Conservation (phyloP, 2,113 vertebrate species). For the Potamarius usumacintae region DNA sequence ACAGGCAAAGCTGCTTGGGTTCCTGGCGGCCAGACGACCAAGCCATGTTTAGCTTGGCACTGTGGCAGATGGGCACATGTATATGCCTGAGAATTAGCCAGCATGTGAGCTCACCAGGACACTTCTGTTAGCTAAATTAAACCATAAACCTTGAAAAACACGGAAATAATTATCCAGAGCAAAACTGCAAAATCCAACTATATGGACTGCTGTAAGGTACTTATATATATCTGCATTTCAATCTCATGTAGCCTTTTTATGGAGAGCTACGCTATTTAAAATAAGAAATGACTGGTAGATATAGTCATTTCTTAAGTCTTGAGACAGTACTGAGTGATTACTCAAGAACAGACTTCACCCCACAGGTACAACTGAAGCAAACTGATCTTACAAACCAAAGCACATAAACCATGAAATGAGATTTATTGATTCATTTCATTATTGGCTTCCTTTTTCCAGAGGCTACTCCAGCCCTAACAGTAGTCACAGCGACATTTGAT, state of each 20-base stretch:
- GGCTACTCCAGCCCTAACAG: neutral
- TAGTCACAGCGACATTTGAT: neutral
- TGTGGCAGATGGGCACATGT: slow-evolving; percentile 13
- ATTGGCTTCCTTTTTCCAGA: neutral
- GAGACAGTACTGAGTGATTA: neutral
- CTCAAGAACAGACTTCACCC: neutral
- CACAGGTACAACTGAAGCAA: neutral
- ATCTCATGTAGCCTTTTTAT: neutral
- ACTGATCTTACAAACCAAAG: neutral
- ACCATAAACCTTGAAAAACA: slow-evolving; percentile 26
- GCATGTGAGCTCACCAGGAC: slow-evolving; percentile 22
- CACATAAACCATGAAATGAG: slow-evolving; percentile 4
- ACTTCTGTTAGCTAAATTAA: slow-evolving; percentile 39
- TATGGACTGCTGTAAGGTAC: neutral
- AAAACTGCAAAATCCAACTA: neutral
- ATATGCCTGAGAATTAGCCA: slow-evolving; percentile 2
- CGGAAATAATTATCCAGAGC: neutral
- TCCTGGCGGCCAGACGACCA: neutral
- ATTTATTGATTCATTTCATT: slow-evolving; percentile 1
- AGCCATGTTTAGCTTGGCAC: slow-evolving; percentile 2
- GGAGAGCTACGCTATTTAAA: neutral
- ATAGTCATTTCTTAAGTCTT: neutral
- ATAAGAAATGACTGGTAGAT: neutral
- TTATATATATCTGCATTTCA: neutral
- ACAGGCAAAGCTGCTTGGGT: neutral